phyloP scores from a whole-genome alignment of 2,113 vertebrate genomes.

The Myotis lucifugus region DNA sequence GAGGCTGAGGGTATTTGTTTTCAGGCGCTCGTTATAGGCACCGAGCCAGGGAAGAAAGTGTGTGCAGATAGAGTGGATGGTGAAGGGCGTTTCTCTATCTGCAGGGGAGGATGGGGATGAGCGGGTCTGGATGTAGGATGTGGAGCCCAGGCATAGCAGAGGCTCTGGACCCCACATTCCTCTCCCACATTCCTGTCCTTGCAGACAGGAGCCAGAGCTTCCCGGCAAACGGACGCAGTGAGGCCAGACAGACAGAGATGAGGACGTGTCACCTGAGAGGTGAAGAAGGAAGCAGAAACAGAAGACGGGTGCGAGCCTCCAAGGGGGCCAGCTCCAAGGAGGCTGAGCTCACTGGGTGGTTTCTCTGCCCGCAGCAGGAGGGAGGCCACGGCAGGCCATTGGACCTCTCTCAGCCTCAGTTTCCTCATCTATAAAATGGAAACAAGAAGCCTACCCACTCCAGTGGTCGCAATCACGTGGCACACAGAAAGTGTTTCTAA shows the following conservation, averaged over 20 bases:
- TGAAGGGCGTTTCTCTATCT: fast-evolving
- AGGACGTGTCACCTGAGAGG: neutral
- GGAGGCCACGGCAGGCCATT: neutral
- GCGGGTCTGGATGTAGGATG: neutral
- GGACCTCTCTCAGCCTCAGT: neutral
- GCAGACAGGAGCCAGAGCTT: neutral
- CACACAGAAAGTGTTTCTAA: neutral
- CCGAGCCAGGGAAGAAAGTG: neutral
- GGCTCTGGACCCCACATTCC: neutral
- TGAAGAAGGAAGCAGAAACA: neutral
- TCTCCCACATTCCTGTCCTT: neutral
- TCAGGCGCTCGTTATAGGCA: neutral
- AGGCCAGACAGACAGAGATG: neutral
- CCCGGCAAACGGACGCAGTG: neutral
- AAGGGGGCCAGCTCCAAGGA: neutral
- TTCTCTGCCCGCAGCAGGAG: neutral
- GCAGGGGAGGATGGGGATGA: neutral
- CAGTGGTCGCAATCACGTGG: neutral
- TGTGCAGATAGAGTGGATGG: too few relatives aligned
- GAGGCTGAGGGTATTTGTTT: neutral
- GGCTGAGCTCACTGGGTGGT: neutral
- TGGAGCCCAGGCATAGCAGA: neutral
- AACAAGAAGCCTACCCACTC: neutral
- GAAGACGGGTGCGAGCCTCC: fast-evolving
- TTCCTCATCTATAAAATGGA: neutral